These are phyloP conservation scores for Aldrovandia affinis DNA, from an alignment of 2,797 vertebrate species.

Conservation along the genomic window DNA sequence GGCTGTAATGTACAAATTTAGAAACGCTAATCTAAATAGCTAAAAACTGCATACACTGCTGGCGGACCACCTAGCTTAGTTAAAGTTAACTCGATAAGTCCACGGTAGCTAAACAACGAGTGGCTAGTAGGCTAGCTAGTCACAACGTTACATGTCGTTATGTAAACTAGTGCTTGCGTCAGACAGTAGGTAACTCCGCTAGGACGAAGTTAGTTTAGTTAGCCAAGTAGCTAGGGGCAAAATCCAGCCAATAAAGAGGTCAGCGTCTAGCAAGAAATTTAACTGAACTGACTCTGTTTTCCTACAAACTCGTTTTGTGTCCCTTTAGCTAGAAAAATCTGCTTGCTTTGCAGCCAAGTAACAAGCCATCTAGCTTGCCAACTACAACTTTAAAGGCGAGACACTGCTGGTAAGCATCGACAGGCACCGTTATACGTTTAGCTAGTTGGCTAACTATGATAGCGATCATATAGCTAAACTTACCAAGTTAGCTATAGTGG, in stretches of 20 bases:
- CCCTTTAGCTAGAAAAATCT: neutral
- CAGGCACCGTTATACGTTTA: neutral
- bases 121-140: too few relatives aligned
- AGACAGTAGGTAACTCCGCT: neutral
- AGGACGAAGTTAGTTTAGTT: neutral
- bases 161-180: conserved; percentile 4
- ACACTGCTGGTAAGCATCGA: neutral
- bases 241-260: too few relatives aligned
- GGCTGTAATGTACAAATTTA: too few relatives aligned
- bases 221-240: neutral
- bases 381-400: neutral
- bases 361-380: neutral
- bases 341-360: too few relatives aligned
- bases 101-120: neutral
- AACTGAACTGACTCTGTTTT: too few relatives aligned
- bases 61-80: neutral
- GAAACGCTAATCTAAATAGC: neutral
- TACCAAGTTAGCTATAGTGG: neutral
- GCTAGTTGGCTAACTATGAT: neutral
- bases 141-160: neutral
- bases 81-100: neutral
- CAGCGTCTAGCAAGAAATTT: too few relatives aligned
- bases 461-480: neutral
- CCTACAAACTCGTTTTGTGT: too few relatives aligned
- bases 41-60: neutral